A percentile compares a stretch with the other conserved stretches of the same genome.
Evolutionary conservation across 1,140 invertebrate genomes (phyloP).

Genomic region (Drosophila elegans): DNA sequence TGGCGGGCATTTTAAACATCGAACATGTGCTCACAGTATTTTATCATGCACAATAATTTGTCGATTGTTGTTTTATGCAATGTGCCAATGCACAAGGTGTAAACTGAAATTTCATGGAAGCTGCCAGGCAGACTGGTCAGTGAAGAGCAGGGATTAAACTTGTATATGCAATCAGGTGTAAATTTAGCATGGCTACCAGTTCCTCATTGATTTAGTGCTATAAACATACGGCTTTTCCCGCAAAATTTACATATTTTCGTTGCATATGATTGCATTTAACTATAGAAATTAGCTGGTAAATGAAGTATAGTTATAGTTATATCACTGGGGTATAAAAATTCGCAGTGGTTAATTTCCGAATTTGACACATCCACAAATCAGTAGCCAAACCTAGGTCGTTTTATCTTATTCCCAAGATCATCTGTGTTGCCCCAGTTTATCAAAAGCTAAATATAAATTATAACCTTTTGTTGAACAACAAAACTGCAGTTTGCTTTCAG

Average conservation of each 20-base stretch:
- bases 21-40: slow-evolving; percentile 57
- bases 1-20: slow-evolving; percentile 36
- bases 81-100: slow-evolving; percentile 25
- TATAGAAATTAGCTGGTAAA: too few relatives aligned
- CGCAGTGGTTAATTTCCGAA: too few relatives aligned
- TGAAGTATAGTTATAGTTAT: too few relatives aligned
- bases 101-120: slow-evolving; percentile 10
- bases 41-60: slow-evolving; percentile 58
- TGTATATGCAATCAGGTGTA: slow-evolving; percentile 22
- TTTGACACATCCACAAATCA: not conserved
- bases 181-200: not conserved
- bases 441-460: slow-evolving; percentile 13
- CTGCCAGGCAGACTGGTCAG: slow-evolving; percentile 2
- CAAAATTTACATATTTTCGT: not conserved
- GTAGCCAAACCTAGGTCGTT: not conserved
- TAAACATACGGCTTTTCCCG: not conserved
- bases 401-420: not conserved
- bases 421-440: slow-evolving; percentile 8
- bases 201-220: not conserved
- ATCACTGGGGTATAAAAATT: too few relatives aligned
- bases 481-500: slow-evolving; percentile 32
- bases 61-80: slow-evolving; percentile 69
- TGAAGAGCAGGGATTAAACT: slow-evolving; percentile 3
- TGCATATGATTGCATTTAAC: too few relatives aligned
- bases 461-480: slow-evolving; percentile 20